Evolutionary conservation across 35 echinoderm and acorn worm genomes (phyloP).

Genomic region (Patiria miniata): DNA sequence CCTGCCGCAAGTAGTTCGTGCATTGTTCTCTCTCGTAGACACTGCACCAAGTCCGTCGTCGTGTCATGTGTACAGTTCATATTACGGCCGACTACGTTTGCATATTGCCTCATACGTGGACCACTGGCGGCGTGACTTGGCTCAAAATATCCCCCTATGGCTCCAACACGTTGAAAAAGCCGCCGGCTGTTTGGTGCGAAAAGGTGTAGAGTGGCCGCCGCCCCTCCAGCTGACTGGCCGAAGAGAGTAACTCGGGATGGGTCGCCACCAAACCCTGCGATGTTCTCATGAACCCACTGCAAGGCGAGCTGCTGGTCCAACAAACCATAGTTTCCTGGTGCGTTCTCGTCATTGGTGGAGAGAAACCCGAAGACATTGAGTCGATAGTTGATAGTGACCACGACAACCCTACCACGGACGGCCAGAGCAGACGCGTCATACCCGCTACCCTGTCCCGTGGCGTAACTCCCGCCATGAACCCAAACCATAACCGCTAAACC

Average conservation of each 20-base stretch:
- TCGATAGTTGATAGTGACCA: conserved; percentile 65
- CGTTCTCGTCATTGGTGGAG: conserved; percentile 17
- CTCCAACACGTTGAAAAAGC: conserved; percentile 20
- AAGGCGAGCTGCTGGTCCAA: conserved; percentile 66
- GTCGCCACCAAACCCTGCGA: conserved; percentile 46
- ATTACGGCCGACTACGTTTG: not conserved
- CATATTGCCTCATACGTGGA: not conserved
- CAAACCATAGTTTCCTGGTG: conserved; percentile 59
- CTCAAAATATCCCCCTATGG: not conserved
- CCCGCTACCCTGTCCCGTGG: conserved; percentile 8
- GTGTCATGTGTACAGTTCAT: not conserved
- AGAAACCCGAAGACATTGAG: conserved; percentile 49
- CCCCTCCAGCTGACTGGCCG: conserved; percentile 20
- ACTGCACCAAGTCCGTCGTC: not conserved
- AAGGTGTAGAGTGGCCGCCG: conserved; percentile 5
- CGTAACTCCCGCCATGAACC: conserved; percentile 64
- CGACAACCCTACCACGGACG: conserved; percentile 30
- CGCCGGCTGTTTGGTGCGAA: conserved; percentile 30
- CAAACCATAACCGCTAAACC: conserved; percentile 75
- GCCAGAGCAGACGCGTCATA: conserved; percentile 35
- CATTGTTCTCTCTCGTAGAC: not conserved
- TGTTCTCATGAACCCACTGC: conserved; percentile 56
- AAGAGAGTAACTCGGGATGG: conserved; percentile 42
- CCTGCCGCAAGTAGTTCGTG: no score
- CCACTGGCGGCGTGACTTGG: not conserved